These are phyloP conservation scores for Chrysolina haemoptera DNA, from an alignment of 2,888 invertebrate genomes.

Conservation along the genomic window DNA sequence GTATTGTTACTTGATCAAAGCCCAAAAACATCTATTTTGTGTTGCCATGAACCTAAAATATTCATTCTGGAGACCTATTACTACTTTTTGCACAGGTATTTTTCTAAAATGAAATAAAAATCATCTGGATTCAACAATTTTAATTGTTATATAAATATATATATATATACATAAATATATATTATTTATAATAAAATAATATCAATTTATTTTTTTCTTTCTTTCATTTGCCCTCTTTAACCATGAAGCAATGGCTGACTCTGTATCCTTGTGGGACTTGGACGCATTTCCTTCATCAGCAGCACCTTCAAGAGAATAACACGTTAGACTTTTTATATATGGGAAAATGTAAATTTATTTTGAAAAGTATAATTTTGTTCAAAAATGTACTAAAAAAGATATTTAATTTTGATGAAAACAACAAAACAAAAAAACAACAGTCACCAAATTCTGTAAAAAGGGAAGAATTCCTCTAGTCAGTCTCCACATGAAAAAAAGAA, in stretches of 20 bases:
- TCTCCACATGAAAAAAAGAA: too few relatives aligned
- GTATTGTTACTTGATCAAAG: background rate
- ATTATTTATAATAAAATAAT: slow-evolving; percentile 1
- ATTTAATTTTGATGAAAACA: background rate
- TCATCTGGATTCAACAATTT: background rate
- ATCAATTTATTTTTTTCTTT: background rate
- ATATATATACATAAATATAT: background rate
- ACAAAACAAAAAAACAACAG: background rate
- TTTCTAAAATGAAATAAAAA: slow-evolving; percentile 1
- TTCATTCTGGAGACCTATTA: too few relatives aligned
- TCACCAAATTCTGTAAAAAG: background rate
- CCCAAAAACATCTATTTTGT: background rate
- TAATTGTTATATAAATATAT: background rate
- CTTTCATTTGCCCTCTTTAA: slow-evolving; percentile 7
- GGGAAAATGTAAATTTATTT: background rate
- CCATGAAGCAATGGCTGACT: slow-evolving; percentile 2
- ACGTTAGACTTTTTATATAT: background rate
- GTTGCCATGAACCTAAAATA: background rate
- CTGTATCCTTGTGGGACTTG: slow-evolving; percentile 3
- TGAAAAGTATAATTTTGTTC: background rate
- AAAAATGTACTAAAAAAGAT: background rate
- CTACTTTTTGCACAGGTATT: background rate
- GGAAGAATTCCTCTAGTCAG: too few relatives aligned
- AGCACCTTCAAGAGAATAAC: slow-evolving; percentile 16
- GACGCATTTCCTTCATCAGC: slow-evolving; percentile 17